Base-by-base conservation (phyloP, 64 coral and sea anemone genomes). In the Actinia equina region DNA sequence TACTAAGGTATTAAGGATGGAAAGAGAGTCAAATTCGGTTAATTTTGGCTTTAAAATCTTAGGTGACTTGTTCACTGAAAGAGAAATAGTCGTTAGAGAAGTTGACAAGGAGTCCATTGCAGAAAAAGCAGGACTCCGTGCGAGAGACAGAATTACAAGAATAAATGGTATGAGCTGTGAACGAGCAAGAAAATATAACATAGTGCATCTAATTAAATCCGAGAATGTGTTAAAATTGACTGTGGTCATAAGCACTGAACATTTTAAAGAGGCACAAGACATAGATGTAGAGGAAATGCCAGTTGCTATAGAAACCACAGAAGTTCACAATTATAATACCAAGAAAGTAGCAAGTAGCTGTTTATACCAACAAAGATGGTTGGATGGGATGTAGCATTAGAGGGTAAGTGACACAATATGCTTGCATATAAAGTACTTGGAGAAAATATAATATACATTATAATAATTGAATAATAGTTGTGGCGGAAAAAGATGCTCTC, bases 331-430 rank as follows among this genome's bases (percentile, higher is more conserved):
- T 52, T 22, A 16, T 45, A 37, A 52, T 17, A 19, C 17, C 30
- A 80, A 80, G 5, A 20, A 80, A 65, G 67, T 95, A 1, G 45
- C 22, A 80, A 65, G 67, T 95, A 1, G 45, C 22, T 56, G 42
- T 95, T 19, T 37, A 19, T 76, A 22, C 93, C 17, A 57, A 43
- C 11, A 52, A 70, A 20, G 93, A 91, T 95, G 93, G 89, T 26
- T 95, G 93, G 93, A 71, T 95, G 43, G 93, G 93, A 17, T 94
- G 89, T 82, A 91, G 86, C 19, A 91, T 94, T 12, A 83, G 93
- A 43, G 86, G 86, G 86, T 87, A 87, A 22, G 91, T 30, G 27
- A 4, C 9, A 3, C 52, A 22, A 7, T 86, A 62, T 88, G 20
- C 2, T 53, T 23, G 70, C 4, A 49, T 49, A 49, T 49, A 49